Base-by-base conservation (phyloP, 2,888 invertebrate species). In the Vandiemenella viatica region DNA sequence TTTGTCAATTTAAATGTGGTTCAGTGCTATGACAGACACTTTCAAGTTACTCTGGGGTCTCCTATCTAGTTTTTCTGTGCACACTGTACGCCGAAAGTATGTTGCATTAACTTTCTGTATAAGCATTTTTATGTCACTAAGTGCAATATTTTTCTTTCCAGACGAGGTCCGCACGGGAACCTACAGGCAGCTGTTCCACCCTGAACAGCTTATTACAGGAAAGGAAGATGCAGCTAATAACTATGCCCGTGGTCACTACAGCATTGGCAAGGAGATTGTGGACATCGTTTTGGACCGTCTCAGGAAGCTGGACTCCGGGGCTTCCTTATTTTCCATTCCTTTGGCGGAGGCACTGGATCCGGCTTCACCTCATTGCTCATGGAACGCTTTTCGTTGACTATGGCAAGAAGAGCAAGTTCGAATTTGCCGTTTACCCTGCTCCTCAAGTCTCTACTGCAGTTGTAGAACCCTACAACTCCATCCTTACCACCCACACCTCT, bases 401-500 rank as follows among this genome's bases (percentile, higher is more conserved):
- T 59, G 83, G 83, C 53, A 89, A 89, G 65, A 89, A 89, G 64
- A 85, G 86, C 63, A 89, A 89, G 62, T 69, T 90, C 45, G 85
- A 87, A 64, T 90, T 90, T 64, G 80, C 86, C 13, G 83, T 90
- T 46, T 91, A 91, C 63, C 90, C 90, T 4, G 88, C 90, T 10
- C 90, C 90, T 43, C 85, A 83, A 66, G 87, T 85, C 18, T 32
- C 89, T 23, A 91, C 92, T 1, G 88, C 92, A 0, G 91, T 93
- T 13, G 92, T 92, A 37, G 92, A 93, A 64, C 93, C 93, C 0
- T 93, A 93, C 69, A 93, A 93, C 65, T 83, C 92, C 0, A 80
- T 90, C 48, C 66, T 93, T 51, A 89, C 91, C 41, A 92, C 93
- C 0, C 92, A 93, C 67, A 85, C 87, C 17, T 90, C 91, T 93